Base-by-base conservation (phyloP, 92 coral and sea anemone genomes). In the Blastomussa wellsi region DNA sequence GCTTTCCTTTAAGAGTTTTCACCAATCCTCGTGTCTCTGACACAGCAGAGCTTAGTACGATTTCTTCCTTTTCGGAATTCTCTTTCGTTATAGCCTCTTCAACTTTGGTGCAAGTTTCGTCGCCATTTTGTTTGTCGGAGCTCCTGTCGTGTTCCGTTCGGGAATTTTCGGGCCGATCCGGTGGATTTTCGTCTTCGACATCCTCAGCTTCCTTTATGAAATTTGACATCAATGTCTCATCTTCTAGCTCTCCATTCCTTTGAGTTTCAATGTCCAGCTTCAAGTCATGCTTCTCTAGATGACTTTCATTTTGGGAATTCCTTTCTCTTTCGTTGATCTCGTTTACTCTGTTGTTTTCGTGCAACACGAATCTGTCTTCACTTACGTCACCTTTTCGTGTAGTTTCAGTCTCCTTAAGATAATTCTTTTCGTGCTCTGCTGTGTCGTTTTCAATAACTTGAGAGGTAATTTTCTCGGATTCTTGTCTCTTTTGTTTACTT, bases 111-210 rank as follows among this genome's bases (percentile, higher is more conserved):
- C 36, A 12, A 67, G 32, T 11, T 39, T 82, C 70, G 35, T 33
- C 22, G 57, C 42, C 77, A 37, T 52, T 55, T 26, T 82, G 70
- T 53, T 72, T 39, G 1, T 37, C 57, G 36, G 51, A 16, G 52
- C 4, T 22, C 32, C 48, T 64, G 20, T 67, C 84, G 47, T 47
- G n/a, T 19, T 68, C 84, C 32, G 32, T 38, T 17, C 17, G 74
- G 31, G 47, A 67, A 48, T 80, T 36, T 49, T 67, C 76, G 74
- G 73, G 55, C 35, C 31, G 33, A 22, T 81, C 75, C 35, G 68
- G 35, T 1, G 38, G 31, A 49, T 29, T 87, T 47, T 7, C 72
- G 5, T 38, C 44, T 37, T 28, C 52, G 8, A 31, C 17, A 8
- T 57, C 24, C 19, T 24, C 49, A 5, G 26, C 36, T 26, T 77